Conservation (phyloP, 2,888 invertebrate species). For the Drosophila helvetica region DNA sequence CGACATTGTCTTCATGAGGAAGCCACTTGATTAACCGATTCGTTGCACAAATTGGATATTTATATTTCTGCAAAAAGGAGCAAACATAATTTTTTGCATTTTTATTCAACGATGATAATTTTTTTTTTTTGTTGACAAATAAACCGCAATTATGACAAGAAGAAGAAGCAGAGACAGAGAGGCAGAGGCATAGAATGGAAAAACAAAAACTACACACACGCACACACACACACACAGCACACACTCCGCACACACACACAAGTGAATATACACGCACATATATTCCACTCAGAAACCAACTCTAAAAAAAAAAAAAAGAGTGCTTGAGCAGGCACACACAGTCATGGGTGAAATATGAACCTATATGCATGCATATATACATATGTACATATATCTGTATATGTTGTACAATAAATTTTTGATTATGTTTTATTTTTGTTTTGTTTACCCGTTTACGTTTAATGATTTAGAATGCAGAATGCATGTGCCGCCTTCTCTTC, state of each 20-base stretch:
- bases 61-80: constrained; percentile 38
- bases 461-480: constrained; percentile 34
- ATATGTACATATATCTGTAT: too few species aligned
- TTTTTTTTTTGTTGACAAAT: constrained; percentile 65
- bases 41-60: constrained; percentile 37
- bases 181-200: constrained; percentile 53
- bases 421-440: constrained; percentile 39
- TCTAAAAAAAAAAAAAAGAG: background rate
- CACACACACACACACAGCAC: too few species aligned
- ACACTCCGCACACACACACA: too few species aligned
- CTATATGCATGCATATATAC: background rate
- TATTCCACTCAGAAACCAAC: constrained; percentile 18
- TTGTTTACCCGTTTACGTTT: constrained; percentile 27
- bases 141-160: constrained; percentile 41
- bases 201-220: too few species aligned
- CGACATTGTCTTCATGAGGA: constrained; percentile 77
- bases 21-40: constrained; percentile 40
- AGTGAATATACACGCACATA: background rate
- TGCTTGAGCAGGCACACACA: background rate
- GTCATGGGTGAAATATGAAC: background rate
- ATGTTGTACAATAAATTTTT: constrained; percentile 21
- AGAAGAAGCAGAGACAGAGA: constrained; percentile 43
- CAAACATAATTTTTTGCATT: background rate
- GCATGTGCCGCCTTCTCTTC: constrained; percentile 48
- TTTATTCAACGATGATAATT: constrained; percentile 10